phyloP scores from a whole-genome alignment of 23 tunicate species.

The Aplidium turbinatum region DNA sequence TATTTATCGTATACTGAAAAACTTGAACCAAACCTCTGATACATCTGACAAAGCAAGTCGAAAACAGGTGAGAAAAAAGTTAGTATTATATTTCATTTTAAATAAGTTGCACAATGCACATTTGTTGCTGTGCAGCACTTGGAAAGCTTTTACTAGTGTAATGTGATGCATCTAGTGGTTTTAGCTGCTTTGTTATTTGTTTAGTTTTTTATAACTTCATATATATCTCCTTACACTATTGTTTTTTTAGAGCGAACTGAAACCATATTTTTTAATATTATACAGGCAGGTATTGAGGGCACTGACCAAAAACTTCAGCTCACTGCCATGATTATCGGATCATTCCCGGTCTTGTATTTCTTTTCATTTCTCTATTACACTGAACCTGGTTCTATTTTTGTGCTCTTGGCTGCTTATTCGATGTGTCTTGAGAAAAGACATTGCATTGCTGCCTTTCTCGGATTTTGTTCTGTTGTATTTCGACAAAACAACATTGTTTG shows the following conservation, averaged over 20 bases:
- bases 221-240: no score
- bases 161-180: no score
- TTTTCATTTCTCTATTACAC: constrained; percentile 94
- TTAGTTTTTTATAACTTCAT: no score
- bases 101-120: not conserved
- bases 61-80: not conserved
- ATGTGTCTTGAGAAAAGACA: constrained; percentile 46
- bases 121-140: no score
- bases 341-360: constrained; percentile 80
- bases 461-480: constrained; percentile 50
- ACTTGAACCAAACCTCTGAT: not conserved
- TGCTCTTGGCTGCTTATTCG: constrained; percentile 66
- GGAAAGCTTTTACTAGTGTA: no score
- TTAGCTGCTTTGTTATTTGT: no score
- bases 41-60: not conserved
- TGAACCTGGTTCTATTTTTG: constrained; percentile 72
- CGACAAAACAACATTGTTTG: constrained; percentile 87
- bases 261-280: not conserved
- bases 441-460: constrained; percentile 46
- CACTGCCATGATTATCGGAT: constrained; percentile 38
- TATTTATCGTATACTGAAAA: constrained; percentile 26
- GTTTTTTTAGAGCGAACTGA: no score
- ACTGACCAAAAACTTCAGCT: not conserved
- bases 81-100: not conserved
- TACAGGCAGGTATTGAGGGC: not conserved